A percentile compares a stretch with the other conserved stretches of the same genome.
Evolutionary conservation across 2,888 invertebrate species (phyloP).

Genomic region (Clusia tigrina): DNA sequence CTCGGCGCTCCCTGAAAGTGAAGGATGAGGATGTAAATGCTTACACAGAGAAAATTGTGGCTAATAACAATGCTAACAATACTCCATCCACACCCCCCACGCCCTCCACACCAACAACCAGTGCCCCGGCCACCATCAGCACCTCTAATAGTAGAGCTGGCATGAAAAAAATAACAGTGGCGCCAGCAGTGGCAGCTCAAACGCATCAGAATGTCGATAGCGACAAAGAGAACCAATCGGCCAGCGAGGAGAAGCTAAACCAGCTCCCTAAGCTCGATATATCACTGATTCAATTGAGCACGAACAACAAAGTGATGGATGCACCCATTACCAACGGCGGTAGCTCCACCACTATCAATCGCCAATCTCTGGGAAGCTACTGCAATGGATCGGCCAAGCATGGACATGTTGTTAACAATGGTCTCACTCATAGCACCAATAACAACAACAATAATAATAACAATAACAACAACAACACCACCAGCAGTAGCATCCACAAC

Average conservation of each 20-base stretch:
- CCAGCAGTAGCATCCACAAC: constrained; percentile 34
- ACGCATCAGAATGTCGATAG: constrained; percentile 68
- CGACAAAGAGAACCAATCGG: constrained; percentile 76
- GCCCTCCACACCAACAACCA: constrained; percentile 8
- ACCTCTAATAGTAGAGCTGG: too few relatives aligned
- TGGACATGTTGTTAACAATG: constrained; percentile 15
- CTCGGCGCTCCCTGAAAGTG: constrained; percentile 80
- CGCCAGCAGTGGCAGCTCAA: constrained; percentile 58
- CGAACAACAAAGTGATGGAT: neutral
- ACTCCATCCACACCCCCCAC: constrained; percentile 1
- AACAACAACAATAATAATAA: constrained; percentile 37
- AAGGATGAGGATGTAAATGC: constrained; percentile 76
- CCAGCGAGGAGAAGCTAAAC: constrained; percentile 66
- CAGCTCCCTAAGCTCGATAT: constrained; percentile 57
- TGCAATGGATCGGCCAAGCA: constrained; percentile 41
- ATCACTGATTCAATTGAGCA: constrained; percentile 34
- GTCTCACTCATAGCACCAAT: constrained; percentile 30
- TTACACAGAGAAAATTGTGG: constrained; percentile 44
- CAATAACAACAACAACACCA: constrained; percentile 18
- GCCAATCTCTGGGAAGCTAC: constrained; percentile 58
- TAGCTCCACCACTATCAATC: constrained; percentile 41
- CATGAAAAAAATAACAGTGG: constrained; percentile 66
- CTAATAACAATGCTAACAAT: constrained; percentile 36
- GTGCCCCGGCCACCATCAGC: constrained; percentile 12
- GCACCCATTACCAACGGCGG: constrained; percentile 10